A percentile compares a stretch with the other conserved stretches of the same genome.
Evolutionary conservation across 1,140 invertebrate genomes (phyloP).

Genomic region (Leptopilina boulardi): DNA sequence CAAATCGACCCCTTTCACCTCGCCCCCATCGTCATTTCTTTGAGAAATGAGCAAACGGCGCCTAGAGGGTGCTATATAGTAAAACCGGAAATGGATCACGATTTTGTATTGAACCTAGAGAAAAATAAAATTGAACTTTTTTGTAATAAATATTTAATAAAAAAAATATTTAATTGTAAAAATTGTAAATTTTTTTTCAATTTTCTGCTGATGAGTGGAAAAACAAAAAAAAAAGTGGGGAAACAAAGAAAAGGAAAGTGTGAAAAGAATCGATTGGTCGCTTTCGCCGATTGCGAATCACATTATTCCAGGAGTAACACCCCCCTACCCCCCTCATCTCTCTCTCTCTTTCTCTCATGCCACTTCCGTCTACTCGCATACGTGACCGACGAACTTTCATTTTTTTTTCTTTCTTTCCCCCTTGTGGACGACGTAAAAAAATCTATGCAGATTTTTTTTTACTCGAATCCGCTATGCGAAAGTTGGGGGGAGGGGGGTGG

Average conservation of each 20-base stretch:
- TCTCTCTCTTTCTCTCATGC: too few species aligned
- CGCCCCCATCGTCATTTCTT: constrained; percentile 51
- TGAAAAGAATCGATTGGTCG: constrained; percentile 22
- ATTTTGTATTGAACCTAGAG: too few species aligned
- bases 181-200: neutral
- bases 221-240: neutral
- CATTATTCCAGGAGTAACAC: constrained; percentile 9
- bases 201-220: neutral
- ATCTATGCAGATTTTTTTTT: constrained; percentile 70
- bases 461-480: constrained; percentile 45
- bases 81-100: constrained; percentile 38
- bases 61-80: neutral
- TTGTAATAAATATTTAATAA: neutral
- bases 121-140: constrained; percentile 19
- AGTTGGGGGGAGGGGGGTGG: neutral
- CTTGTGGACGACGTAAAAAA: constrained; percentile 36
- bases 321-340: too few species aligned
- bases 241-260: constrained; percentile 28
- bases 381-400: constrained; percentile 57
- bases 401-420: constrained; percentile 10
- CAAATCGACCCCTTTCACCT: constrained; percentile 62
- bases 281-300: constrained; percentile 20
- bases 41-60: constrained; percentile 33
- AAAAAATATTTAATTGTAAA: neutral
- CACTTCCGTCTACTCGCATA: constrained; percentile 44